Evolutionary conservation across 2,113 vertebrate species (phyloP).

Genomic region (Nothobranchius furzeri): DNA sequence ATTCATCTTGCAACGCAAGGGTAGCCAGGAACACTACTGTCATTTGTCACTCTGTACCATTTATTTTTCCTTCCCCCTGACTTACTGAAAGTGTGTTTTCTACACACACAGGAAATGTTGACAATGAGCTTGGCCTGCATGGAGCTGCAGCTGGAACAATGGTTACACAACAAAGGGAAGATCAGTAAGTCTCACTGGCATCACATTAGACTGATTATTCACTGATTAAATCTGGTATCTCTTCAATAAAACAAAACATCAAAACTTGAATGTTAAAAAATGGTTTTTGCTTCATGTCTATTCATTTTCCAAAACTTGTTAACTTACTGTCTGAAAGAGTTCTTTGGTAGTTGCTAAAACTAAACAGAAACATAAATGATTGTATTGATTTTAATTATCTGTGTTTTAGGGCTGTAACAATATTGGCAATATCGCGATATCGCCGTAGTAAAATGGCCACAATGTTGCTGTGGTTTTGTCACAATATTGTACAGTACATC

Average conservation of each 20-base stretch:
- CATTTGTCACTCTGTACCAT: background rate
- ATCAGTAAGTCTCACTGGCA: conserved; percentile 76
- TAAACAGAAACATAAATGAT: background rate
- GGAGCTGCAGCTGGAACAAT: conserved; percentile 95
- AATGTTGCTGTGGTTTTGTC: no score
- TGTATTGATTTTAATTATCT: background rate
- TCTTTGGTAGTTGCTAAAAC: background rate
- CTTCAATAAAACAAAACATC: background rate
- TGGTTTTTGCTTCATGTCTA: background rate
- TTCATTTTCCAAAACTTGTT: background rate
- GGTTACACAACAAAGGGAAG: conserved; percentile 89
- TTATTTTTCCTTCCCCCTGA: background rate
- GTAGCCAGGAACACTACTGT: background rate
- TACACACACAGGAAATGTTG: conserved; percentile 88
- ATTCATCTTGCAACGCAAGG: no score
- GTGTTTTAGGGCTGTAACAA: no score
- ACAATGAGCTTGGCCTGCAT: conserved; percentile 93
- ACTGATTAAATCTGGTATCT: background rate
- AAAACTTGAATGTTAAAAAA: background rate
- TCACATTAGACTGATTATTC: background rate
- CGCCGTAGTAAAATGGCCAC: no score
- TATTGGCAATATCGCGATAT: no score
- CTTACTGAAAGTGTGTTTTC: conserved; percentile 3
- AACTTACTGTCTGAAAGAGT: no score
- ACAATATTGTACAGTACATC: no score